phyloP scores from a whole-genome alignment of 1,140 invertebrate genomes.

The Cephus cinctus region DNA sequence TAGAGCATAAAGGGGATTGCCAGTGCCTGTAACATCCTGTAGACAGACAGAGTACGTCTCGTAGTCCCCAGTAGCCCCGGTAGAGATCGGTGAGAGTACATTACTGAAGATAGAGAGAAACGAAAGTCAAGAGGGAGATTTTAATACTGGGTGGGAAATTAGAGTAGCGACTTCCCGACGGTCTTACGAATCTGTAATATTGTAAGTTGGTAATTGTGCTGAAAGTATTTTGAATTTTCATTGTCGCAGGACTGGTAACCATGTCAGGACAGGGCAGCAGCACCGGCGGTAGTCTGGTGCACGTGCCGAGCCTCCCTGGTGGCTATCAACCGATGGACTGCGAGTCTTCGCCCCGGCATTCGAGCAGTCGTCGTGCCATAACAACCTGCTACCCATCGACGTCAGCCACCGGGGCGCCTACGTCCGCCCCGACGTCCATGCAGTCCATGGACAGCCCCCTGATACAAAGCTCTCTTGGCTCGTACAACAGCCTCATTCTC shows the following conservation, averaged over 20 bases:
- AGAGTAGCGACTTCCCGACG: too few species aligned
- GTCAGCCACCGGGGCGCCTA: constrained; percentile 27
- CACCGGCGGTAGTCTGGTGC: constrained; percentile 44
- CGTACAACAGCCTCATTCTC: constrained; percentile 53
- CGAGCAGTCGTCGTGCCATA: constrained; percentile 31
- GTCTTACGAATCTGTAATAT: too few species aligned
- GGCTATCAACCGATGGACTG: constrained; percentile 58
- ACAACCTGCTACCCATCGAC: constrained; percentile 33
- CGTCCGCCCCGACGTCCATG: constrained; percentile 43
- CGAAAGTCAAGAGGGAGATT: too few species aligned
- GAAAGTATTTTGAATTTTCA: too few species aligned
- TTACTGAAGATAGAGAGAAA: too few species aligned
- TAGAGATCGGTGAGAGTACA: too few species aligned
- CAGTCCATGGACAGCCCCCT: constrained; percentile 45
- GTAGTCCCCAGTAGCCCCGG: too few species aligned
- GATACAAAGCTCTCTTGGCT: constrained; percentile 51
- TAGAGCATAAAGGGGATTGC: too few species aligned
- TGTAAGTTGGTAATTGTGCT: too few species aligned
- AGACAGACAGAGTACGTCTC: too few species aligned
- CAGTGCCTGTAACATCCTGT: too few species aligned
- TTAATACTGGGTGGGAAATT: too few species aligned
- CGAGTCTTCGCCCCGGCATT: constrained; percentile 53
- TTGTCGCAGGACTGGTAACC: constrained; percentile 53
- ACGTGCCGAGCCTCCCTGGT: constrained; percentile 42
- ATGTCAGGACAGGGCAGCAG: constrained; percentile 52